Percentiles rank a stretch among this genome's conserved stretches.
phyloP scores from a whole-genome alignment of 2,113 vertebrate species.

The Cheirogaleus medius region DNA sequence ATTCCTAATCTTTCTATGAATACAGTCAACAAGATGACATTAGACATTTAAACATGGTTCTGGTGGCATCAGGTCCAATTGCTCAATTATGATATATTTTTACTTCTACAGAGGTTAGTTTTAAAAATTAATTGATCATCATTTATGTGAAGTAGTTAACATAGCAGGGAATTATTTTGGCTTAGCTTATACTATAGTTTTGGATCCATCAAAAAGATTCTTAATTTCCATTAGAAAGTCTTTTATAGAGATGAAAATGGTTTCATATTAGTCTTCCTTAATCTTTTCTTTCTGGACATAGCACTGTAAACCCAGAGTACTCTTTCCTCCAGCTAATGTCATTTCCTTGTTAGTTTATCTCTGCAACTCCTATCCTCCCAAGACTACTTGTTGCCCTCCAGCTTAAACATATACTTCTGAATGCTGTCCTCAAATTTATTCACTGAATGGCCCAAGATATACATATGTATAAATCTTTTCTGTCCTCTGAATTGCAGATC shows the following conservation, averaged over 20 bases:
- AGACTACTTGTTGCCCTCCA: not conserved
- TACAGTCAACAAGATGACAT: not conserved
- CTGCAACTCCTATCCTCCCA: not conserved
- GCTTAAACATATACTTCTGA: not conserved
- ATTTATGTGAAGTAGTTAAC: not conserved
- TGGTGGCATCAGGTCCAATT: not conserved
- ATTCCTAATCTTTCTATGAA: not conserved
- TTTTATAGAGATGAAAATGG: not conserved
- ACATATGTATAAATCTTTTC: not conserved
- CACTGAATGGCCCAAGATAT: not conserved
- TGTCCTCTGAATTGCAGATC: not conserved
- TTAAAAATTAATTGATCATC: not conserved
- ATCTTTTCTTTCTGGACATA: not conserved
- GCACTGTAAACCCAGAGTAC: not conserved
- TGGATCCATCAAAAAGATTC: not conserved
- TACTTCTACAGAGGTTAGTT: not conserved
- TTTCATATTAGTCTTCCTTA: not conserved
- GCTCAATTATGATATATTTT: not conserved
- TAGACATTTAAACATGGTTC: not conserved
- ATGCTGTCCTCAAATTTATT: not conserved
- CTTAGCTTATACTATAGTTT: not conserved
- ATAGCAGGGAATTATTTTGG: not conserved
- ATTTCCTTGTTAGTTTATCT: not conserved
- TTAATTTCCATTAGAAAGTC: not conserved
- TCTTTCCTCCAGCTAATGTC: not conserved